Conservation (phyloP, 64 coral and sea anemone genomes). For the Platygyra sinensis region DNA sequence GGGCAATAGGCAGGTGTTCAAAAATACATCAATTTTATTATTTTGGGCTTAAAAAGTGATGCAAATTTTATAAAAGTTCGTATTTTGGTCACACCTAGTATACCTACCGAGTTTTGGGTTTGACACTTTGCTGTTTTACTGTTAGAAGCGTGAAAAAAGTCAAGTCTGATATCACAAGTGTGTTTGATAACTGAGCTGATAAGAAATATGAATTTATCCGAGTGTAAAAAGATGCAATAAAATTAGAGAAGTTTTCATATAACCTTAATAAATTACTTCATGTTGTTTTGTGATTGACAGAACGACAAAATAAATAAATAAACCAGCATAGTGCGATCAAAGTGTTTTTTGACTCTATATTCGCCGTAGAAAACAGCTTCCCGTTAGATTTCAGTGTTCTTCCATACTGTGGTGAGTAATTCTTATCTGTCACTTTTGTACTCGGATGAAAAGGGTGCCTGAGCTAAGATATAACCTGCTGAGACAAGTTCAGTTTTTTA, state of each 20-base stretch:
- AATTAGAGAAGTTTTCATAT: not conserved
- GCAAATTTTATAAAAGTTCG: conserved; percentile 20
- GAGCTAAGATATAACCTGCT: not conserved
- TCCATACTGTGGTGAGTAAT: no score
- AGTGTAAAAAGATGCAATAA: not conserved
- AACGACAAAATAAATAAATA: not conserved
- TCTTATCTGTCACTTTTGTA: no score
- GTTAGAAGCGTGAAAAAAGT: not conserved
- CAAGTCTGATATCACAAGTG: no score
- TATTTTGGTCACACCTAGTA: not conserved
- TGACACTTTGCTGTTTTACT: not conserved
- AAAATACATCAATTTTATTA: not conserved
- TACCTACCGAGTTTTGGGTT: not conserved
- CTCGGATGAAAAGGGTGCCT: no score
- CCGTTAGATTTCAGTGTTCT: not conserved
- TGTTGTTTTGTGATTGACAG: not conserved
- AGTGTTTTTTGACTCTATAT: not conserved
- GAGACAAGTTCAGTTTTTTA: not conserved
- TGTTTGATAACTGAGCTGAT: no score
- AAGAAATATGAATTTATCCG: no score
- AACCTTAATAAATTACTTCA: not conserved
- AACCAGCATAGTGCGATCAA: not conserved
- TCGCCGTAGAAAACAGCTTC: not conserved
- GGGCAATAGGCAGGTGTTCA: not conserved
- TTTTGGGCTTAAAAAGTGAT: not conserved